Conservation (phyloP, 2,797 vertebrate species). For the Remorina albescens region DNA sequence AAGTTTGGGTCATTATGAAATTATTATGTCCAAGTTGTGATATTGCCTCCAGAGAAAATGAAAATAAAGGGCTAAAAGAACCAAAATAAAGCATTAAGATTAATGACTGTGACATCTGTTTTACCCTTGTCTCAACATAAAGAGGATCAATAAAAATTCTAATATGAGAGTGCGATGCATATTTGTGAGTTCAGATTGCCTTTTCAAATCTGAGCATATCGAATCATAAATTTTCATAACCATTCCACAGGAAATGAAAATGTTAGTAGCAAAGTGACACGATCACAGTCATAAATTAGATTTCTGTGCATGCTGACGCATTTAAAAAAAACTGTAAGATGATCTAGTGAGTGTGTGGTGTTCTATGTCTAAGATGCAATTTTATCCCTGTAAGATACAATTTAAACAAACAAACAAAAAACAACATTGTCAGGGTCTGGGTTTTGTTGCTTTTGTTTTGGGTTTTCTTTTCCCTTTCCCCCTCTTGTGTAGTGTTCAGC, state of each 20-base stretch:
- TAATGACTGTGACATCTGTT: not conserved
- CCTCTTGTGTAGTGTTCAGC: no score
- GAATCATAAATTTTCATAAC: not conserved
- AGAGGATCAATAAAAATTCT: slow-evolving; percentile 6
- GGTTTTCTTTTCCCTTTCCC: no score
- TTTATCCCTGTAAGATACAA: slow-evolving; percentile 12
- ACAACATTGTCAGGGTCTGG: no score
- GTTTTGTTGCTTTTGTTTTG: no score
- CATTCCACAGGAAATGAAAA: slow-evolving; percentile 1
- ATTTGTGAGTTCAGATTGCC: not conserved
- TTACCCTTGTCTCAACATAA: not conserved
- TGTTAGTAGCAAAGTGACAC: not conserved
- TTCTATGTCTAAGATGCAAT: not conserved
- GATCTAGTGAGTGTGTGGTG: not conserved
- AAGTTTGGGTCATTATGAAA: no score
- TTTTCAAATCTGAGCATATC: slow-evolving; percentile 1
- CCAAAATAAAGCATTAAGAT: not conserved
- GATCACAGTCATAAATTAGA: not conserved
- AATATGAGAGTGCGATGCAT: not conserved
- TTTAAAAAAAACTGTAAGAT: slow-evolving; percentile 4
- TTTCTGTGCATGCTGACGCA: not conserved
- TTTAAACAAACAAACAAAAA: no score
- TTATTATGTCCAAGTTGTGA: not conserved
- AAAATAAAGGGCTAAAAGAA: not conserved
- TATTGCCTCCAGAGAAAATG: not conserved